phyloP scores from a whole-genome alignment of 2,797 vertebrate species.

The Chiroxiphia lanceolata region DNA sequence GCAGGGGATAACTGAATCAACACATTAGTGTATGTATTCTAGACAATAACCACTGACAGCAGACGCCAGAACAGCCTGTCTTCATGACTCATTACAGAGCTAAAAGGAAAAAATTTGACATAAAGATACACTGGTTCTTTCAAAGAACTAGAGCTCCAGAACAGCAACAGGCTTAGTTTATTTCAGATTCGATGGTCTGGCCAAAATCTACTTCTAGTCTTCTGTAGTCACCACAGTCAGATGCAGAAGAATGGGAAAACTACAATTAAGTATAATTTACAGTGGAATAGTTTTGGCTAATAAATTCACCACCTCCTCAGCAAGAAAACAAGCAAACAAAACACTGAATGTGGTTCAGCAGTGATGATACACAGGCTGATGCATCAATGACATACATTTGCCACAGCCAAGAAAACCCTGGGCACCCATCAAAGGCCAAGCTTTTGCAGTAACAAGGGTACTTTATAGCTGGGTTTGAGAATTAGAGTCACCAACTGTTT shows the following conservation, averaged over 20 bases:
- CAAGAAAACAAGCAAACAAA: constrained; percentile 22
- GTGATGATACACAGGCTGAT: constrained; percentile 19
- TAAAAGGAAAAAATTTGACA: neutral
- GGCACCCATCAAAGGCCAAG: neutral
- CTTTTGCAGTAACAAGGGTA: neutral
- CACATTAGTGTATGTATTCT: neutral
- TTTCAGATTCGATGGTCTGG: neutral
- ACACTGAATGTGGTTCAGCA: neutral
- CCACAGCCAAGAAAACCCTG: neutral
- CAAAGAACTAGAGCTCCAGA: neutral
- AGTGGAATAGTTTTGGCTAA: neutral
- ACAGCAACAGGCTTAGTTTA: neutral
- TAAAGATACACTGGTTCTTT: neutral
- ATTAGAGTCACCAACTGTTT: neutral
- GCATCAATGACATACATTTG: neutral
- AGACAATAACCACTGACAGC: constrained; percentile 28
- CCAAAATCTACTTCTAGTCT: neutral
- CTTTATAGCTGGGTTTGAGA: neutral
- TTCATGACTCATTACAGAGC: constrained; percentile 24
- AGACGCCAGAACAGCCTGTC: neutral
- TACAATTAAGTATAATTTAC: neutral
- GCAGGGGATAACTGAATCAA: constrained; percentile 19
- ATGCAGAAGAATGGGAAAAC: constrained; percentile 5
- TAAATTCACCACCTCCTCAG: constrained; percentile 32
- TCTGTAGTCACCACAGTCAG: neutral